Percentiles rank a stretch among this genome's conserved stretches.
Conservation (phyloP, 2,797 vertebrate species). For the Paramormyrops hopkinsi region DNA sequence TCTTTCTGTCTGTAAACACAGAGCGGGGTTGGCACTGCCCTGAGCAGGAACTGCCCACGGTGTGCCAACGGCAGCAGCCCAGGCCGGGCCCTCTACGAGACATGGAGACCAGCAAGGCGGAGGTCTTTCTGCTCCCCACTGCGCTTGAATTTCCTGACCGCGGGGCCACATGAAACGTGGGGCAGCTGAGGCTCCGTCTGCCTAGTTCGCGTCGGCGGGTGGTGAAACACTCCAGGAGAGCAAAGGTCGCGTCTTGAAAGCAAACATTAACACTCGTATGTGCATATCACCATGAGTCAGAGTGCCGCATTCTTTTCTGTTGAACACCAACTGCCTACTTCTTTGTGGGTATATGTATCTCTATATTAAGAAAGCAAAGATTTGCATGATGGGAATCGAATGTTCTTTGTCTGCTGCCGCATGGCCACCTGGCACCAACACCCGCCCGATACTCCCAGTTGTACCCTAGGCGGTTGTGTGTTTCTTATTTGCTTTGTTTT, state of each 20-base stretch:
- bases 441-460: conserved; percentile 58
- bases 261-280: background rate
- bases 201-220: background rate
- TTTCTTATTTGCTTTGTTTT: conserved; percentile 49
- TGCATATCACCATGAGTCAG: background rate
- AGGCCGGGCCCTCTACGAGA: background rate
- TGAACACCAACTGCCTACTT: conserved; percentile 9
- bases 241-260: background rate
- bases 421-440: conserved; percentile 63
- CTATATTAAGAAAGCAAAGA: conserved; percentile 50
- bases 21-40: background rate
- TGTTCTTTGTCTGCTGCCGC: conserved; percentile 56
- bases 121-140: background rate
- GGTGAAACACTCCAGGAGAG: background rate
- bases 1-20: background rate
- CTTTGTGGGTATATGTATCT: conserved; percentile 45
- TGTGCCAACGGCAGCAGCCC: background rate
- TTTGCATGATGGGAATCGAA: conserved; percentile 57
- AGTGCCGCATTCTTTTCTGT: background rate
- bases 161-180: background rate
- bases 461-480: conserved; percentile 53
- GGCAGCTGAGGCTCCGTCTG: background rate
- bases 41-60: background rate
- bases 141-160: background rate
- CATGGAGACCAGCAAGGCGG: background rate